phyloP scores from a whole-genome alignment of 2,113 vertebrate genomes.

The Eudyptes chrysolophus region DNA sequence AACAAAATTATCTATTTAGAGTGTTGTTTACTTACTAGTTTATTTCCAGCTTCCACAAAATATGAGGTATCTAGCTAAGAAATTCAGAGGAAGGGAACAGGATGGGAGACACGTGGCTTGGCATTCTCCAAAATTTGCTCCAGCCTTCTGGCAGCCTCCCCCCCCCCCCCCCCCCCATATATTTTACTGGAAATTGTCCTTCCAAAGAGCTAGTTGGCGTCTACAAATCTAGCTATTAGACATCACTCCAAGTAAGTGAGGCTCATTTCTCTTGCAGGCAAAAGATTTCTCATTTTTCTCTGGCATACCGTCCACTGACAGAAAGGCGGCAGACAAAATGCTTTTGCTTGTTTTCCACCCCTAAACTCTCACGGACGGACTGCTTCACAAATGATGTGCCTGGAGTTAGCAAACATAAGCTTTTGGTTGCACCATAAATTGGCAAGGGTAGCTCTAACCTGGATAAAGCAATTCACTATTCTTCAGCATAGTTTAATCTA shows the following conservation, averaged over 20 bases:
- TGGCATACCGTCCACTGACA: accelerated
- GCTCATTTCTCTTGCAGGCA: background rate
- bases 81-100: background rate
- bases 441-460: background rate
- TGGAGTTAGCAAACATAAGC: background rate
- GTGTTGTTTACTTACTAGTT: background rate
- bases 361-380: background rate
- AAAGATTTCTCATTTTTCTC: background rate
- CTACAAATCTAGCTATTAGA: background rate
- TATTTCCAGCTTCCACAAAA: background rate
- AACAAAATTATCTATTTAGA: background rate
- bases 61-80: background rate
- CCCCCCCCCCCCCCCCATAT: accelerated
- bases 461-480: background rate
- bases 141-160: background rate
- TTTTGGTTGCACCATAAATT: background rate
- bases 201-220: background rate
- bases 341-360: background rate
- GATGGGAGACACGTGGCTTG: background rate
- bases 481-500: background rate
- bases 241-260: background rate
- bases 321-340: background rate
- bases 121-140: background rate
- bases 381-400: background rate
- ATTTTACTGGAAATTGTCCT: conserved; percentile 7